Evolutionary conservation across 2,113 vertebrate species (phyloP), one percentile per base, ranked within the genome.

Genomic region (Cheirogaleus medius): DNA sequence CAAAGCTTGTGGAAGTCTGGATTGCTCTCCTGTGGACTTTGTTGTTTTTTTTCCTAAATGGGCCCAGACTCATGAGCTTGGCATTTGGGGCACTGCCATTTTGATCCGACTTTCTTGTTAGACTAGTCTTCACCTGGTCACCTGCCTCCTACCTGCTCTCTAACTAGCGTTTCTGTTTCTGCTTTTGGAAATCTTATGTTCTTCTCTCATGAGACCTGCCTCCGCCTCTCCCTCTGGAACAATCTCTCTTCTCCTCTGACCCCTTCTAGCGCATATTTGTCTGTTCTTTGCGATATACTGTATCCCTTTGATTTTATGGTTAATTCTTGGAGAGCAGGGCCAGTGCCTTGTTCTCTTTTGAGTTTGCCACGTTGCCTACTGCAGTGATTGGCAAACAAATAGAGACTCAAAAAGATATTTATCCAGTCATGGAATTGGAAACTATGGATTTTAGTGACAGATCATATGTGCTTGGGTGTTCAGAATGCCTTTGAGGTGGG

Each of bases 121-220:
- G 2, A 14, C 37, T n/a, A 0, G 20, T 17, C 15, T 68, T 23
- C 3, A 14, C n/a, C 6, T n/a, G 1, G n/a, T 27, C 34, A 7
- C 0, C 15, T 52, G 0, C 37, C 8, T 11, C 39, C 13, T 0
- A 0, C 44, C 47, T 23, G 68, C 54, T 78, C 29, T 87, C 25
- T 91, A 29, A 32, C 39, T 52, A 23, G 23, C 10, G 18, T 44
- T 58, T 63, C 44, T 10, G 1, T 60, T 73, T 90, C 88, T 87
- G 68, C 68, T 94, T 37, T 64, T 81, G 88, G 17, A 60, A 47
- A 25, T 23, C 60, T 56, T 60, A 10, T 0, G 3, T 10, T 66
- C 39, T 47, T 84, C 56, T 39, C 56, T 49, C 27, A 11, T 32
- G 69, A 32, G 39, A 34, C 11, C n/a, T 52, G 17, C 83, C 37